phyloP scores from a whole-genome alignment of 2,888 invertebrate genomes.

The Chromoteleia sp. region DNA sequence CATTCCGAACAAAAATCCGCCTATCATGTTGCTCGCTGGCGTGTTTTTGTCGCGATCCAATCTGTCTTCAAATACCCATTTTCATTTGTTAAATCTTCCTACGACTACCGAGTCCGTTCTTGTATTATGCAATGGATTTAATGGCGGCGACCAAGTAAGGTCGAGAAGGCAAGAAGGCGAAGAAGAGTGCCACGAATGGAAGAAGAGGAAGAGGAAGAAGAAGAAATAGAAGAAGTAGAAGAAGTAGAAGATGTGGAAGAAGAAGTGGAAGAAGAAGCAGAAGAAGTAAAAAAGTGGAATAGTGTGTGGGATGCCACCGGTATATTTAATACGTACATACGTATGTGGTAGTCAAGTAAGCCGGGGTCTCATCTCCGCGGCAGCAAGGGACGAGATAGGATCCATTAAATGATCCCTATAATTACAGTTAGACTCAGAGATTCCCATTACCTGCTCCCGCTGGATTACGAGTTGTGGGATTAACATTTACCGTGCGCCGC shows the following conservation, averaged over 20 bases:
- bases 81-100: conserved; percentile 51
- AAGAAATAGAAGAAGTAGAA: conserved; percentile 11
- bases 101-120: conserved; percentile 30
- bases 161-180: conserved; percentile 20
- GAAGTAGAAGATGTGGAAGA: conserved; percentile 44
- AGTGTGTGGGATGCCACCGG: conserved; percentile 49
- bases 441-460: conserved; percentile 74
- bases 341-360: conserved; percentile 55
- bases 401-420: conserved; percentile 82
- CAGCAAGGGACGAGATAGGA: conserved; percentile 74
- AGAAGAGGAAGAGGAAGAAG: conserved; percentile 7
- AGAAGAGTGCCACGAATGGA: no score
- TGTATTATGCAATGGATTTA: conserved; percentile 59
- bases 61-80: conserved; percentile 56
- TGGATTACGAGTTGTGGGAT: conserved; percentile 77
- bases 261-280: conserved; percentile 7
- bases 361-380: conserved; percentile 57
- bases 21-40: conserved; percentile 34
- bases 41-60: conserved; percentile 53
- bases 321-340: conserved; percentile 40
- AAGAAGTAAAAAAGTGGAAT: conserved; percentile 48
- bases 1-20: conserved; percentile 30
- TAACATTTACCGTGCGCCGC: conserved; percentile 77
- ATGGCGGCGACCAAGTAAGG: conserved; percentile 36
- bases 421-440: conserved; percentile 79